A percentile compares a stretch with the other conserved stretches of the same genome.
Conservation (phyloP, 2,888 invertebrate genomes). For the Buathra laborator region DNA sequence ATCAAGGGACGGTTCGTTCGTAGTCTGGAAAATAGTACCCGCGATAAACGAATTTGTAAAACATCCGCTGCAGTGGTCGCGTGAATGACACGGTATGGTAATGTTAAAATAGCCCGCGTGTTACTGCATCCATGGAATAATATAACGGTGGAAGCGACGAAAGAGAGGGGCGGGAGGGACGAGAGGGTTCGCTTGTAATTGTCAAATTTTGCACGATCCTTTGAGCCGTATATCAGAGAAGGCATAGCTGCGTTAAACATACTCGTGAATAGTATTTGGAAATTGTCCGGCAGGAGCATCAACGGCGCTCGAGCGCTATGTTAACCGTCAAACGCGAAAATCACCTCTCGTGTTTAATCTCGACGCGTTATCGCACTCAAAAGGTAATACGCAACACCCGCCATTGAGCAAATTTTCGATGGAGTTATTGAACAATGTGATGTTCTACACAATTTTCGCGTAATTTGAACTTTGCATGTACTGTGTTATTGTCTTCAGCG, state of each 20-base stretch:
- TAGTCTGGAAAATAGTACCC: background rate
- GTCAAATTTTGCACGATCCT: conserved; percentile 38
- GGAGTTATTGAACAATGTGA: background rate
- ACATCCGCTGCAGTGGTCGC: background rate
- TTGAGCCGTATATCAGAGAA: conserved; percentile 7
- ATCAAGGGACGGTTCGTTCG: too few relatives aligned
- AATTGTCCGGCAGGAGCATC: conserved; percentile 7
- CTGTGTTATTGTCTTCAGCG: background rate
- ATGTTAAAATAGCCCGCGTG: conserved; percentile 26
- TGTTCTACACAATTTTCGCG: background rate
- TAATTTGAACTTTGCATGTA: background rate
- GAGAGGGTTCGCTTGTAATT: conserved; percentile 29
- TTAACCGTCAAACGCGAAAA: conserved; percentile 16
- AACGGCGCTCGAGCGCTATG: conserved; percentile 1
- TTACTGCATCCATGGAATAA: background rate
- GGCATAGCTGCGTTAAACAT: background rate
- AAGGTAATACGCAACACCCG: background rate
- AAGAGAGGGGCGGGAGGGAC: background rate
- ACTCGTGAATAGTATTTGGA: conserved; percentile 27
- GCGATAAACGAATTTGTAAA: conserved; percentile 10
- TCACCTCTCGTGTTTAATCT: conserved; percentile 27
- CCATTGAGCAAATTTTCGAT: background rate
- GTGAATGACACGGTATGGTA: conserved; percentile 3
- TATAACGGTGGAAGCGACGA: background rate
- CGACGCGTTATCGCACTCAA: conserved; percentile 1